Evolutionary conservation across 2,113 vertebrate genomes (phyloP).

Genomic region (Callopanchax toddi): DNA sequence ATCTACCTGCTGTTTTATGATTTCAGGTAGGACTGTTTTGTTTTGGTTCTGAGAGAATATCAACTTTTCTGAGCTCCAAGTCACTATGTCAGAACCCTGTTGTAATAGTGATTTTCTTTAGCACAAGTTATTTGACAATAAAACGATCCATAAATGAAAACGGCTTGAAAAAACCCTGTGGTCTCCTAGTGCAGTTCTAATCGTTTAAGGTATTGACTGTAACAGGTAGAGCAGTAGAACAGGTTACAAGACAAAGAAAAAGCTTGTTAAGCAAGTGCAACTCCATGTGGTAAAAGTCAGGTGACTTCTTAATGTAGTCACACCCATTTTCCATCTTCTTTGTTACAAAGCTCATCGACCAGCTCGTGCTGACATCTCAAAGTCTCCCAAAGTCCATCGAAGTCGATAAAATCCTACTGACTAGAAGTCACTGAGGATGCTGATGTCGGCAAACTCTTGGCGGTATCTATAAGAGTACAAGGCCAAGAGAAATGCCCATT

Average conservation of each 20-base stretch:
- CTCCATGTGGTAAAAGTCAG: conserved; percentile 45
- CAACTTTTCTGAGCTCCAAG: conserved; percentile 19
- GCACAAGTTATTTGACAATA: conserved; percentile 1
- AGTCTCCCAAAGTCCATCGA: conserved; percentile 29
- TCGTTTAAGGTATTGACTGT: conserved; percentile 21
- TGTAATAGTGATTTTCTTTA: conserved; percentile 9
- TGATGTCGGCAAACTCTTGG: conserved; percentile 94
- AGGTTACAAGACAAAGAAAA: conserved; percentile 47
- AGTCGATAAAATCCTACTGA: conserved; percentile 39
- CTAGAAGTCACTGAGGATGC: conserved; percentile 96
- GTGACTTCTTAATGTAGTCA: conserved; percentile 41
- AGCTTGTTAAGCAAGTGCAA: conserved; percentile 47
- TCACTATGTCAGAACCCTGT: conserved; percentile 11
- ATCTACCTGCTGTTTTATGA: neutral
- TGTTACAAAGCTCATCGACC: conserved; percentile 46
- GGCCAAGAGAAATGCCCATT: conserved; percentile 90
- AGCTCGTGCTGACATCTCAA: conserved; percentile 25
- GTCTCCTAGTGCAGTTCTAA: conserved; percentile 10
- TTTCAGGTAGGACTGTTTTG: conserved; percentile 22
- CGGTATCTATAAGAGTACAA: conserved; percentile 88
- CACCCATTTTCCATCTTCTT: conserved; percentile 36
- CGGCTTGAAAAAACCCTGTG: conserved; percentile 6
- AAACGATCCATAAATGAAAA: conserved; percentile 16
- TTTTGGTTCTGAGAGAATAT: conserved; percentile 39
- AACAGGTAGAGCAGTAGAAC: conserved; percentile 37